Evolutionary conservation across 2,113 vertebrate genomes (phyloP).

Genomic region (Campylomormyrus tamandua): DNA sequence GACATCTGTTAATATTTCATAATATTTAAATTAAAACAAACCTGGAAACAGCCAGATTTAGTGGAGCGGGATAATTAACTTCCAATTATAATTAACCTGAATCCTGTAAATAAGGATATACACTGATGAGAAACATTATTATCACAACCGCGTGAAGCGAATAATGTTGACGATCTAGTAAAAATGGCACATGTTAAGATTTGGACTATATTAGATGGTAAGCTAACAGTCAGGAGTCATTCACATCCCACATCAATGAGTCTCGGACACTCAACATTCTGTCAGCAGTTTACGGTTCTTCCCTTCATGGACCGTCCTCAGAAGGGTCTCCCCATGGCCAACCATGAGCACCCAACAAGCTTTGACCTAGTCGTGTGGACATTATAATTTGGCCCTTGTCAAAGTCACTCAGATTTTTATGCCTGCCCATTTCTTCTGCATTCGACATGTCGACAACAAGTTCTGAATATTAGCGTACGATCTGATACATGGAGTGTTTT

Average conservation of each 20-base stretch:
- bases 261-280: not conserved
- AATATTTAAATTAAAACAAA: slow-evolving; percentile 26
- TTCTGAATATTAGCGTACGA: too few relatives aligned
- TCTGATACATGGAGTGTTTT: too few relatives aligned
- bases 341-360: too few relatives aligned
- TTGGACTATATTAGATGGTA: not conserved
- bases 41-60: slow-evolving; percentile 22
- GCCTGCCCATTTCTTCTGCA: too few relatives aligned
- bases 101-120: slow-evolving; percentile 18
- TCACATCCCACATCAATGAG: not conserved
- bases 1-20: slow-evolving; percentile 20
- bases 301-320: too few relatives aligned
- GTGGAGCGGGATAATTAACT: slow-evolving; percentile 17
- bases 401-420: too few relatives aligned
- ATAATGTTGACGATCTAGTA: not conserved
- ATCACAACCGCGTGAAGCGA: not conserved
- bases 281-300: not conserved
- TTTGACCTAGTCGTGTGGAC: too few relatives aligned
- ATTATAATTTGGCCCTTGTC: too few relatives aligned
- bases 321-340: too few relatives aligned
- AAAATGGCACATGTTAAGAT: not conserved
- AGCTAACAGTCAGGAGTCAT: not conserved
- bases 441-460: too few relatives aligned
- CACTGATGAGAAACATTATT: not conserved
- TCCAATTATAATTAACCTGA: slow-evolving; percentile 26